phyloP scores from a whole-genome alignment of 2,888 invertebrate species.

The Caenorhabditis doughertyi region DNA sequence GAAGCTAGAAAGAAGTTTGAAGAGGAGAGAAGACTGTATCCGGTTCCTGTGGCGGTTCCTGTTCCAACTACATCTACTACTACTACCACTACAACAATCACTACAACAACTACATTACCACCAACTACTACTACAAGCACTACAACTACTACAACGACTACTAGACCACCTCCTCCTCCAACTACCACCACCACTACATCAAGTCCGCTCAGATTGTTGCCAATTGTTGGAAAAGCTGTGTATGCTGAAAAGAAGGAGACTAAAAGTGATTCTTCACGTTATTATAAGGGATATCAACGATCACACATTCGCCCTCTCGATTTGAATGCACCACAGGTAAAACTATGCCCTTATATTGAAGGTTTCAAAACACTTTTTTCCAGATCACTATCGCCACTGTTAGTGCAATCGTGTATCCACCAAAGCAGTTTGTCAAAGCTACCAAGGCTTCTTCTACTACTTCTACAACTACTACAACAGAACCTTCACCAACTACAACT shows the following conservation, averaged over 20 bases:
- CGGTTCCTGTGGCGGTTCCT: not conserved
- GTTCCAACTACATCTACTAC: conserved; percentile 8
- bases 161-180: conserved; percentile 1
- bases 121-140: conserved; percentile 5
- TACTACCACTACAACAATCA: conserved; percentile 22
- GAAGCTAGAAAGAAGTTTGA: conserved; percentile 30
- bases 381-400: conserved; percentile 16
- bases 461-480: conserved; percentile 31
- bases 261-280: not conserved
- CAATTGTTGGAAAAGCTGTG: not conserved
- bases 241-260: not conserved
- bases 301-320: conserved; percentile 29
- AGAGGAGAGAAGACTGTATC: conserved; percentile 16
- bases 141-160: conserved; percentile 4
- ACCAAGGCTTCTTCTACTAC: conserved; percentile 1
- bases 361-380: conserved; percentile 4
- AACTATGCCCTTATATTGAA: no score
- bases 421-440: conserved; percentile 36
- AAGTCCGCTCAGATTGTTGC: not conserved
- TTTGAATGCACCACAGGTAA: conserved; percentile 37
- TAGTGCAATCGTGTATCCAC: conserved; percentile 57
- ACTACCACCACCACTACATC: conserved; percentile 13
- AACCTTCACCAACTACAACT: conserved; percentile 24
- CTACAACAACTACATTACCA: conserved; percentile 8
- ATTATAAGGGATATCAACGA: conserved; percentile 15